phyloP scores from a whole-genome alignment of 2,888 invertebrate species.

The Yponomeuta sedellus region DNA sequence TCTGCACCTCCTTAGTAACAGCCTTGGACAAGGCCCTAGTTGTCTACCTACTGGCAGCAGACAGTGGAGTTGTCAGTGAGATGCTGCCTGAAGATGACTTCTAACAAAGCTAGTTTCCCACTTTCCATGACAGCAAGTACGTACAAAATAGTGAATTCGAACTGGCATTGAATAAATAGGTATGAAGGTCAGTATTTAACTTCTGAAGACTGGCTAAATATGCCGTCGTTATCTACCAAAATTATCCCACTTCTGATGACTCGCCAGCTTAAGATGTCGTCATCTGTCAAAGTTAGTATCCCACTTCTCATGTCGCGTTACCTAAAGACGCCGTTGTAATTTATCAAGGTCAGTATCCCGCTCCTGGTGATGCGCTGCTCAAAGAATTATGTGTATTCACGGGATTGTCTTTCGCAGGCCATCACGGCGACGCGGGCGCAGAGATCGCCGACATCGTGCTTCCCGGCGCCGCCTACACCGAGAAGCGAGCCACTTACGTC shows the following conservation, averaged over 20 bases:
- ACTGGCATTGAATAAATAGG: constrained; percentile 85
- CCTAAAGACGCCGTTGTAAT: constrained; percentile 90
- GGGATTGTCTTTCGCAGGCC: constrained; percentile 74
- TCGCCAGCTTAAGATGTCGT: not conserved
- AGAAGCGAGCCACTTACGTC: constrained; percentile 97
- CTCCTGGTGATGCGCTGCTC: constrained; percentile 76
- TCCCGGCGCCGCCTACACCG: constrained; percentile 98
- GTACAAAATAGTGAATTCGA: too few species aligned
- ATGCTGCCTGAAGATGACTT: constrained; percentile 26
- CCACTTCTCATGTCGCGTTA: constrained; percentile 74
- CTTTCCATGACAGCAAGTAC: too few species aligned
- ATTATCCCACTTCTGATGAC: constrained; percentile 2
- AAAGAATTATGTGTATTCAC: constrained; percentile 56
- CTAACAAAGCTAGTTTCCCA: constrained; percentile 73
- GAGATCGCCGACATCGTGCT: constrained; percentile 93
- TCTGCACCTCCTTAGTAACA: constrained; percentile 84
- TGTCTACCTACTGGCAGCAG: constrained; percentile 95
- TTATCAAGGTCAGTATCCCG: constrained; percentile 83
- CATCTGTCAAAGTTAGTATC: constrained; percentile 75
- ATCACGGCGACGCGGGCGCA: constrained; percentile 97
- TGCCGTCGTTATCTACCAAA: constrained; percentile 93
- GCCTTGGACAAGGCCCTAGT: constrained; percentile 93
- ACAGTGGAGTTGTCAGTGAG: constrained; percentile 89
- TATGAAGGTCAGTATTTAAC: constrained; percentile 82
- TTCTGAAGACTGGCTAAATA: constrained; percentile 79